A percentile compares a stretch with the other conserved stretches of the same genome.
These are phyloP conservation scores for Thymelicus acteon DNA, from an alignment of 2,888 invertebrate species.

Conservation along the genomic window DNA sequence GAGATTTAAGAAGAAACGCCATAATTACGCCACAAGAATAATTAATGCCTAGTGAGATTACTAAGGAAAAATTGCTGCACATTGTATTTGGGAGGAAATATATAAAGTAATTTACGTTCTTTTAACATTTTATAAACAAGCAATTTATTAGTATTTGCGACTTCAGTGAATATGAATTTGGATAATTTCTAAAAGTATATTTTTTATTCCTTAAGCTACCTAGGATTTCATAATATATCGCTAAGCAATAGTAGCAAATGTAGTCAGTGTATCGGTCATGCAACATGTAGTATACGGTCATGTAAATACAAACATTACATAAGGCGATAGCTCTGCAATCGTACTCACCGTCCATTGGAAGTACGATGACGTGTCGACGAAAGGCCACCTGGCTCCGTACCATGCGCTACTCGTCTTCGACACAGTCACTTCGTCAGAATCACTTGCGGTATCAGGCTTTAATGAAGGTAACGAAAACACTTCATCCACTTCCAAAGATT, in stretches of 20 bases:
- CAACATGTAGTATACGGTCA: slow-evolving; percentile 42
- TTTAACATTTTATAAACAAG: no score
- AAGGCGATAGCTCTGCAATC: slow-evolving; percentile 40
- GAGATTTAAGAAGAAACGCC: no score
- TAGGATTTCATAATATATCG: slow-evolving; percentile 42
- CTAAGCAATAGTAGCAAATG: slow-evolving; percentile 38
- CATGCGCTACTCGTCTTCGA: slow-evolving; percentile 78
- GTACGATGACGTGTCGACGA: slow-evolving; percentile 87
- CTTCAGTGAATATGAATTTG: no score
- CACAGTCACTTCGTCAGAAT: slow-evolving; percentile 75
- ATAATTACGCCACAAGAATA: no score
- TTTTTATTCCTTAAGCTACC: background rate
- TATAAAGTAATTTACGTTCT: no score
- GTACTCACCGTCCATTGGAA: slow-evolving; percentile 87
- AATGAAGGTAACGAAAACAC: slow-evolving; percentile 76
- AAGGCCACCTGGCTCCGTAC: slow-evolving; percentile 87
- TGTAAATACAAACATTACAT: slow-evolving; percentile 51
- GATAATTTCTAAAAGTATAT: background rate
- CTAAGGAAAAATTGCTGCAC: no score
- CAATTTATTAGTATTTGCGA: no score
- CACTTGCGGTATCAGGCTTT: slow-evolving; percentile 64
- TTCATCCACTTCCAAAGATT: slow-evolving; percentile 76
- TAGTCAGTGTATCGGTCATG: slow-evolving; percentile 40
- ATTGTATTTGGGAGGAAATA: no score
- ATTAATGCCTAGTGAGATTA: no score